Conservation (phyloP, 2,797 vertebrate genomes). For the Bradypodion ventrale region DNA sequence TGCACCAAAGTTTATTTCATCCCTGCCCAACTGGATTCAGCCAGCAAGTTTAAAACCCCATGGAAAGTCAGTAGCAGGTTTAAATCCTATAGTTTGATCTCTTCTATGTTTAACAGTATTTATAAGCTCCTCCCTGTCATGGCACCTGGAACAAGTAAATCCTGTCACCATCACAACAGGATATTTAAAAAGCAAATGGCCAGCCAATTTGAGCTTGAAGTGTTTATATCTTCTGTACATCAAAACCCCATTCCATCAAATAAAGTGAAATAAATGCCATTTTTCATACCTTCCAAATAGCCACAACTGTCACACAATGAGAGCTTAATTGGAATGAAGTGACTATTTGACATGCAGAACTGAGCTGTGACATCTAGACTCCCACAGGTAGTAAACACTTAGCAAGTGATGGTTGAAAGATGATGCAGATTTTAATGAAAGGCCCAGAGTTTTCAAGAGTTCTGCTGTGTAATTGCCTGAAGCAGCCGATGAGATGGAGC, state of each 20-base stretch:
- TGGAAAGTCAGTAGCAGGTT: slow-evolving; percentile 46
- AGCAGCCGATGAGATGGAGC: slow-evolving; percentile 55
- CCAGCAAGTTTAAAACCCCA: slow-evolving; percentile 28
- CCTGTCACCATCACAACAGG: slow-evolving; percentile 51
- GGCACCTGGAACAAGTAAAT: slow-evolving; percentile 47
- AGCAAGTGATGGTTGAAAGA: slow-evolving; percentile 56
- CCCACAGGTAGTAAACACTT: slow-evolving; percentile 63
- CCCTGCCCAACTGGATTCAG: neutral
- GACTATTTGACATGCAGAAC: slow-evolving; percentile 68
- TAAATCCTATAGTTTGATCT: slow-evolving; percentile 24
- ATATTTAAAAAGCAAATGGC: slow-evolving; percentile 60
- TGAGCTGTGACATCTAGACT: slow-evolving; percentile 71
- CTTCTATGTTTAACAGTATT: slow-evolving; percentile 44
- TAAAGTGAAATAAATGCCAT: slow-evolving; percentile 43
- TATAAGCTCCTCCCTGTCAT: slow-evolving; percentile 59
- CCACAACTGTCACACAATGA: slow-evolving; percentile 59
- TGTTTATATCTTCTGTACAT: slow-evolving; percentile 44
- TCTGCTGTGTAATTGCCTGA: slow-evolving; percentile 63
- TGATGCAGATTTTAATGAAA: slow-evolving; percentile 67
- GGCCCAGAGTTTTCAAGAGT: slow-evolving; percentile 75
- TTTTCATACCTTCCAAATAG: slow-evolving; percentile 58
- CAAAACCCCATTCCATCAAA: slow-evolving; percentile 49
- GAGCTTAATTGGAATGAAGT: slow-evolving; percentile 72
- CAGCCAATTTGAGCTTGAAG: slow-evolving; percentile 43
- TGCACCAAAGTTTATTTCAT: too few species aligned